These are phyloP conservation scores for Channa argus DNA, from an alignment of 2,113 vertebrate species.

Conservation along the genomic window DNA sequence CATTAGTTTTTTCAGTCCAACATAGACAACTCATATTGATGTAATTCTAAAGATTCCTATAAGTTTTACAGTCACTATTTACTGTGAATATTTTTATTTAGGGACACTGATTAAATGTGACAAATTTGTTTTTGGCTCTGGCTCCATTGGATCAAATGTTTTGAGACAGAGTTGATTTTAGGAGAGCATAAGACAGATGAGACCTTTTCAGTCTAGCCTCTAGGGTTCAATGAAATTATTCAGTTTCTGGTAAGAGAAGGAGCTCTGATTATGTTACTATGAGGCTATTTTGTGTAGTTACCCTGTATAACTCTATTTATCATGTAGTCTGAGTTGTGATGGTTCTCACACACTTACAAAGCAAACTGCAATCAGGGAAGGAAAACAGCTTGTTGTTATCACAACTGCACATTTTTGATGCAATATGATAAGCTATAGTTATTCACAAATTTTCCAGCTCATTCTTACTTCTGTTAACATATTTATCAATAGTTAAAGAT, in stretches of 20 bases:
- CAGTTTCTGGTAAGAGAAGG: slow-evolving; percentile 44
- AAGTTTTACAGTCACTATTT: slow-evolving; percentile 24
- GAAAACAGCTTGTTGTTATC: slow-evolving; percentile 55
- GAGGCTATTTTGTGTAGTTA: background rate
- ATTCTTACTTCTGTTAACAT: slow-evolving; percentile 28
- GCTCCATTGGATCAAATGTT: slow-evolving; percentile 36
- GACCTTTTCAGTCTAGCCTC: slow-evolving; percentile 25
- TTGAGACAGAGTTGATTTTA: slow-evolving; percentile 46
- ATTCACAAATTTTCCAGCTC: slow-evolving; percentile 36
- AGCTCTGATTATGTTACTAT: slow-evolving; percentile 37
- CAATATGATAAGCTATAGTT: slow-evolving; percentile 37
- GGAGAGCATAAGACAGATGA: slow-evolving; percentile 32
- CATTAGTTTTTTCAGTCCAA: background rate
- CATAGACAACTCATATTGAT: background rate
- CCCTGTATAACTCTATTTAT: slow-evolving; percentile 45
- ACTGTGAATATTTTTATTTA: slow-evolving; percentile 17
- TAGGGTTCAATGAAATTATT: slow-evolving; percentile 39
- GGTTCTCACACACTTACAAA: slow-evolving; percentile 58
- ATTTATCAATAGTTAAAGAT: background rate
- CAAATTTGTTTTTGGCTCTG: slow-evolving; percentile 45
- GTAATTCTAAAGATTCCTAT: slow-evolving; percentile 21
- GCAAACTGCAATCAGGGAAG: slow-evolving; percentile 71
- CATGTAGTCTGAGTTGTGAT: slow-evolving; percentile 44
- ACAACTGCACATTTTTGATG: slow-evolving; percentile 35
- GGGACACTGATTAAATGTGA: slow-evolving; percentile 40